phyloP scores from a whole-genome alignment of 2,113 vertebrate species.

The Burhinus bistriatus region DNA sequence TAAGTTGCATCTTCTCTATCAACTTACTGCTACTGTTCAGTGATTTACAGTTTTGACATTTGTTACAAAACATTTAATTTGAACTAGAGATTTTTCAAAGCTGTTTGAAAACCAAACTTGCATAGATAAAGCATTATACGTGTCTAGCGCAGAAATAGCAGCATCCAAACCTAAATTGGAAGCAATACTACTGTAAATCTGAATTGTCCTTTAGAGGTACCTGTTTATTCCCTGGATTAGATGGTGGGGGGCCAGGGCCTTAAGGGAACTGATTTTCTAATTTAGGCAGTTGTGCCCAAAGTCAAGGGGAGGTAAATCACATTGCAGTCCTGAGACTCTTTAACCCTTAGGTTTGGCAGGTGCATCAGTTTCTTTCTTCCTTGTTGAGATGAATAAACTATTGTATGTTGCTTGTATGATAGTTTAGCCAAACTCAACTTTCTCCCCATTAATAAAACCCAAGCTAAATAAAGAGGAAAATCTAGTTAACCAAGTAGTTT shows the following conservation, averaged over 20 bases:
- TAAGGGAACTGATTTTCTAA: background rate
- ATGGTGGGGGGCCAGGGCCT: background rate
- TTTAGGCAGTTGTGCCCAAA: background rate
- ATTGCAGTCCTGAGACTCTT: background rate
- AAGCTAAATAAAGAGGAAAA: background rate
- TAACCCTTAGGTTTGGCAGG: background rate
- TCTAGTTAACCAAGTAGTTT: background rate
- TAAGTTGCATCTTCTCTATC: conserved; percentile 24
- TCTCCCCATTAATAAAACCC: background rate
- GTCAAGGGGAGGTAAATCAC: background rate
- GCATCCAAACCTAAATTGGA: background rate
- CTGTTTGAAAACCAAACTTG: conserved; percentile 1
- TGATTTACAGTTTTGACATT: conserved; percentile 56
- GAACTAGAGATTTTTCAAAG: conserved; percentile 31
- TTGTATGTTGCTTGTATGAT: background rate
- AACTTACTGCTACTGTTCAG: conserved; percentile 29
- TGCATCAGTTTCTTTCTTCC: background rate
- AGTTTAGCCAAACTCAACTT: background rate
- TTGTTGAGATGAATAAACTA: background rate
- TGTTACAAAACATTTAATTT: conserved; percentile 39
- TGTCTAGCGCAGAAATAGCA: background rate
- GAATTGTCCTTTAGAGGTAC: background rate
- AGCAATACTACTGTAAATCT: background rate
- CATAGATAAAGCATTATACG: background rate
- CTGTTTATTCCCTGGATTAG: background rate